A percentile compares a stretch with the other conserved stretches of the same genome.
These are phyloP conservation scores for Phenganax stokvisi DNA, from an alignment of 92 coral and sea anemone genomes.

Conservation along the genomic window DNA sequence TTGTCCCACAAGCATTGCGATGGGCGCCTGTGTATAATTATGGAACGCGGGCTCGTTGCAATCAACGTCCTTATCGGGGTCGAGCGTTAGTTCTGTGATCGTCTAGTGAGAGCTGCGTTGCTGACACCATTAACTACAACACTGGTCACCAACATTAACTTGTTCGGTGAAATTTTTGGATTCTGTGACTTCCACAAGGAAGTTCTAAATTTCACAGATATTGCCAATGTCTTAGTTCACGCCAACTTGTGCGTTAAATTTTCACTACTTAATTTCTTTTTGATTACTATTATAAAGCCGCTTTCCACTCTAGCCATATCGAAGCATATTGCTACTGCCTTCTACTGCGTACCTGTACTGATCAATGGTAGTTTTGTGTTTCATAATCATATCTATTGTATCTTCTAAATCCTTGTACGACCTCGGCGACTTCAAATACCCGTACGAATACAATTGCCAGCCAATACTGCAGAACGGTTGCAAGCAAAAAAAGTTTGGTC, in stretches of 20 bases:
- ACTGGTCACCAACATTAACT: constrained; percentile 3
- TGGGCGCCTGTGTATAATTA: background rate
- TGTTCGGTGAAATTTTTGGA: constrained; percentile 28
- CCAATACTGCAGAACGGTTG: constrained; percentile 67
- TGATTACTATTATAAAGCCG: background rate
- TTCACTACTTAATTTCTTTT: background rate
- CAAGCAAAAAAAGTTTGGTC: constrained; percentile 94
- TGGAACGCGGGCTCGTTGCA: background rate
- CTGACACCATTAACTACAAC: constrained; percentile 15
- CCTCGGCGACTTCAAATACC: constrained; percentile 47
- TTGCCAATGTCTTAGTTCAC: background rate
- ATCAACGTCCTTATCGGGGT: constrained; percentile 24
- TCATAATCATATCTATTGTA: constrained; percentile 57
- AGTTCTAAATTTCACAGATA: background rate
- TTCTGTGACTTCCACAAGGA: constrained; percentile 11
- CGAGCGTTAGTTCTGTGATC: constrained; percentile 18
- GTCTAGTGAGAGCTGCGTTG: constrained; percentile 12
- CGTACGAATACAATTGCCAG: constrained; percentile 53
- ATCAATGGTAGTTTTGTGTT: constrained; percentile 65
- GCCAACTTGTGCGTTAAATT: too few species aligned
- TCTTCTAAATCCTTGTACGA: constrained; percentile 61
- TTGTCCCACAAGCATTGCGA: background rate
- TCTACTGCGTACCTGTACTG: constrained; percentile 64
- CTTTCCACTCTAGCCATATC: too few species aligned
- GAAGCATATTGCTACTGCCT: background rate